A percentile compares a stretch with the other conserved stretches of the same genome.
Evolutionary conservation across 2,797 vertebrate species (phyloP).

Genomic region (Etheostoma perlongum): DNA sequence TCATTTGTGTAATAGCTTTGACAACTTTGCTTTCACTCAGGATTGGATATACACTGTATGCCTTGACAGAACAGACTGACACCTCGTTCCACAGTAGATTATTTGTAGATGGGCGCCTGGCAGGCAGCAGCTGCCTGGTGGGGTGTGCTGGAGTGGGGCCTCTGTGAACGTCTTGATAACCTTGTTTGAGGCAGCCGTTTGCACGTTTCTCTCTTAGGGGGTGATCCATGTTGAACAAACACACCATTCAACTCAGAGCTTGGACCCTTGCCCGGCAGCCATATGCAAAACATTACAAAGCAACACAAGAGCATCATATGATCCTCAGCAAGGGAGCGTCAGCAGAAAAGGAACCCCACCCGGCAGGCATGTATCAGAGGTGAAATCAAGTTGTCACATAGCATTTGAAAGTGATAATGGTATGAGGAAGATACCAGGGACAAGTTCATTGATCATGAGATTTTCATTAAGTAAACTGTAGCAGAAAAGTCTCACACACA

Average conservation of each 20-base stretch:
- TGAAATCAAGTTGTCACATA: slow-evolving; percentile 50
- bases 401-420: slow-evolving; percentile 34
- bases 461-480: slow-evolving; percentile 27
- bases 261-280: slow-evolving; percentile 74
- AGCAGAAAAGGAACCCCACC: slow-evolving; percentile 61
- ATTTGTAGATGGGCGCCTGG: slow-evolving; percentile 77
- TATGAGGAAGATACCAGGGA: slow-evolving; percentile 20
- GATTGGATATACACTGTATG: slow-evolving; percentile 22
- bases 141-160: slow-evolving; percentile 67
- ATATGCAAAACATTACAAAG: slow-evolving; percentile 82
- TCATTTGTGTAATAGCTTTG: slow-evolving; percentile 31
- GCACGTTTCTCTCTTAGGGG: slow-evolving; percentile 64
- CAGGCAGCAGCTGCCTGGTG: slow-evolving; percentile 77
- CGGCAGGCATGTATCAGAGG: slow-evolving; percentile 56
- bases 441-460: slow-evolving; percentile 31
- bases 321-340: slow-evolving; percentile 66
- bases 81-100: slow-evolving; percentile 74
- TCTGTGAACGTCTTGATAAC: slow-evolving; percentile 73
- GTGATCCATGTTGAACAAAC: slow-evolving; percentile 78
- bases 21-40: slow-evolving; percentile 23
- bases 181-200: slow-evolving; percentile 71
- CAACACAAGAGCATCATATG: slow-evolving; percentile 82
- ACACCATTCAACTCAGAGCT: slow-evolving; percentile 78
- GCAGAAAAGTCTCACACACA: slow-evolving; percentile 7
- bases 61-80: slow-evolving; percentile 60